Evolutionary conservation across 2,888 invertebrate species (phyloP), one percentile per base, ranked within the genome.

Genomic region (Chorisops tibialis): DNA sequence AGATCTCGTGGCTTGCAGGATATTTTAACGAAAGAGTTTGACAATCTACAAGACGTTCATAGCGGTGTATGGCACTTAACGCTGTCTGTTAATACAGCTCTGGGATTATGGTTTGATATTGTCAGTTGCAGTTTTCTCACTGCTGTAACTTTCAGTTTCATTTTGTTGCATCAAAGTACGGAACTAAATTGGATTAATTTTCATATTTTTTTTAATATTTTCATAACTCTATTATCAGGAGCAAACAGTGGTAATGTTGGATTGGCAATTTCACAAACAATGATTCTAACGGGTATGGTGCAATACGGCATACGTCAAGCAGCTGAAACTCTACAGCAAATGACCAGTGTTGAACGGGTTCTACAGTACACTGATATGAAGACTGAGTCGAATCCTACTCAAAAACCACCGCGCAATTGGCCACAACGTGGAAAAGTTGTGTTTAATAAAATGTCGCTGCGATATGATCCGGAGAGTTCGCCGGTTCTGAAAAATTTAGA

Each of bases 401-500:
- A 76, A 49, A 79, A 78, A 65, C 87, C 87, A 2, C 81, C 85
- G 0, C 73, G 78, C 52, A 80, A 80, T 38, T 91, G 91, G 91
- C 91, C 91, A 0, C 78, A 78, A 24, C 78, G 80, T 3, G 91
- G 91, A 0, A 81, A 81, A 66, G 80, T 78, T 14, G 70, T 73
- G 59, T 84, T 87, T 67, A 79, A 79, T 38, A 75, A 83, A 61
- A 79, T 85, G 65, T 83, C 79, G 62, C 76, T 89, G 37, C 79
- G 81, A 58, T 90, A 90, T 71, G 76, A 80, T 47, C 79, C 80
- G 0, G 79, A 81, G 1, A 81, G 81, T 16, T 74, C 82, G 1
- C 85, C 88, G 0, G 89, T 93, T 9, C 81, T 95, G 3, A 91
- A 87, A 69, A 82, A 88, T 71, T 79, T 91, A 12, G 87, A 85